Evolutionary conservation across 2,888 invertebrate species (phyloP).

Genomic region (Aradus depressus): DNA sequence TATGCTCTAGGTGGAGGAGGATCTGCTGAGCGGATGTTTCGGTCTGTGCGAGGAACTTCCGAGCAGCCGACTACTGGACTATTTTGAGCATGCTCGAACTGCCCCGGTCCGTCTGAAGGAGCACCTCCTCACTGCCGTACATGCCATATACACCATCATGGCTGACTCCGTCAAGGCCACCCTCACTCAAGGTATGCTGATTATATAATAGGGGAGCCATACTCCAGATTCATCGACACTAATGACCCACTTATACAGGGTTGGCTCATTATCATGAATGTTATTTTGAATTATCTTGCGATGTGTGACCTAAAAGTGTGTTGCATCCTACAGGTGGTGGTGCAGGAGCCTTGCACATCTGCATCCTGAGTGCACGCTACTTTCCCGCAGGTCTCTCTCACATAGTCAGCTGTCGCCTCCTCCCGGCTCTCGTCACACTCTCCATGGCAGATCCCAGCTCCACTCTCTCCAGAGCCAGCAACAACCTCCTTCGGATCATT

Average conservation of each 20-base stretch:
- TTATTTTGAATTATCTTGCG: not conserved
- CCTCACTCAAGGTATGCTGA: no score
- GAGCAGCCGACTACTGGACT: slow-evolving; percentile 42
- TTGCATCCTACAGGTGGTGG: no score
- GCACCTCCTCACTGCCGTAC: slow-evolving; percentile 43
- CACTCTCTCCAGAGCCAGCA: slow-evolving; percentile 40
- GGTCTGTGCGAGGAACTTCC: slow-evolving; percentile 36
- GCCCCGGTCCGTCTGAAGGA: slow-evolving; percentile 42
- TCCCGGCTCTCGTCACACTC: slow-evolving; percentile 40
- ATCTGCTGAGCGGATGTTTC: slow-evolving; percentile 41
- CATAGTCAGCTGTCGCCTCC: slow-evolving; percentile 44
- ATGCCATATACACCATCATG: slow-evolving; percentile 43
- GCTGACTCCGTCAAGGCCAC: slow-evolving; percentile 40
- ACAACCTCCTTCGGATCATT: slow-evolving; percentile 44
- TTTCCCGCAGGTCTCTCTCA: slow-evolving; percentile 45
- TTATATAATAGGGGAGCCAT: slow-evolving; percentile 5
- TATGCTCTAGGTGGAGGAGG: slow-evolving; percentile 37
- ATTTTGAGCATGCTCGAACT: slow-evolving; percentile 45
- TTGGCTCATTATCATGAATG: no score
- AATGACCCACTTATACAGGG: no score
- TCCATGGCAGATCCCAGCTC: slow-evolving; percentile 30
- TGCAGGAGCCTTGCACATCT: slow-evolving; percentile 43
- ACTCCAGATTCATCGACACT: not conserved
- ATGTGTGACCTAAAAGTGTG: not conserved
- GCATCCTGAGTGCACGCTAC: slow-evolving; percentile 46